phyloP scores from a whole-genome alignment of 2,113 vertebrate genomes.

The Leucoraja erinaceus region DNA sequence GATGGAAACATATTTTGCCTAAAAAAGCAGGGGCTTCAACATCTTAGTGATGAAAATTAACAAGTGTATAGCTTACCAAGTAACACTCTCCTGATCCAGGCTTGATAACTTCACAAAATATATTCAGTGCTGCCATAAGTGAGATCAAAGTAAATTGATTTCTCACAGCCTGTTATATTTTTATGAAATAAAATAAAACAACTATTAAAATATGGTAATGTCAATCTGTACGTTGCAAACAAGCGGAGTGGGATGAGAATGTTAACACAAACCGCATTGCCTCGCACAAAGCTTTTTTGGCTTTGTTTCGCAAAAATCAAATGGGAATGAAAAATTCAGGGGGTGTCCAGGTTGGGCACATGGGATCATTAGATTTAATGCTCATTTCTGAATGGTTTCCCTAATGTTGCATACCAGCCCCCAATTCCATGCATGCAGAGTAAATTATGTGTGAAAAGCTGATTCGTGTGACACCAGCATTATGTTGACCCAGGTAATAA shows the following conservation, averaged over 20 bases:
- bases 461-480: neutral
- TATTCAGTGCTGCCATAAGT: constrained; percentile 24
- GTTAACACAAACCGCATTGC: neutral
- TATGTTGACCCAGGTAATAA: neutral
- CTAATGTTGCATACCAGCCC: neutral
- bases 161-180: neutral
- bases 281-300: neutral
- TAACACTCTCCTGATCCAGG: constrained; percentile 21
- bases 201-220: neutral
- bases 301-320: too few relatives aligned
- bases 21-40: neutral
- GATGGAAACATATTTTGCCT: neutral
- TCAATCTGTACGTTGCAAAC: constrained; percentile 4
- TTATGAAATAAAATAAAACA: constrained; percentile 21
- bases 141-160: constrained; percentile 31
- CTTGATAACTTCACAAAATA: neutral
- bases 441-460: neutral
- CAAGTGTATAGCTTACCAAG: constrained; percentile 23
- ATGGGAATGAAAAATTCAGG: neutral
- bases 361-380: neutral
- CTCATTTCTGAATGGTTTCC: neutral
- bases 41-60: neutral
- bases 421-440: neutral
- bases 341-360: neutral
- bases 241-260: neutral